Base-by-base conservation (phyloP, 2,888 invertebrate species). In the Coleophora deauratella region DNA sequence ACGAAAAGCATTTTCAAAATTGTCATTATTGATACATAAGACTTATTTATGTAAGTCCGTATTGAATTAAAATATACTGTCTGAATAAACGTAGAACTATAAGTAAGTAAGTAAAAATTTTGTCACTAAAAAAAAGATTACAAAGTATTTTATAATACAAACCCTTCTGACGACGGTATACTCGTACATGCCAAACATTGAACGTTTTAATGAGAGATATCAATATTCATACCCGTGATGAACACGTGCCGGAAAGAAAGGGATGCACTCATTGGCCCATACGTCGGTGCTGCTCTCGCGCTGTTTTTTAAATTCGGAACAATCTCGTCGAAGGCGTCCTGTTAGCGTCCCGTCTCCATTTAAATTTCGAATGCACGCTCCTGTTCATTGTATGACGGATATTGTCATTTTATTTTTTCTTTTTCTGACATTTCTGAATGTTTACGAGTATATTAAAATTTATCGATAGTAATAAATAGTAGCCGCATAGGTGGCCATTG, bases 141-240 rank as follows among this genome's bases (percentile, higher is more conserved):
- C 21, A 3, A 6, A 6, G 3, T 21, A 4, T 21, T 4, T 21
- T 3, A 6, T 21, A 21, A 4, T 4, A 21, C 3, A 21, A 21
- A 21, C 21, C 6, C 21, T 21, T 3, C 21, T 21, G 21, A 21
- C 21, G 21, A 21, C 21, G 3, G 21, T 21, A 3, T 21, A 21
- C 21, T 4, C 3, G 21, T 21, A 21, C 21, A 21, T 3, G 38
- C 32, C 32, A 27, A 38, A 11, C 35, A 35, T 33, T 10, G 11
- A 9, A 33, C 32, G 40, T 53, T 55, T 55, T 64, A 65, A 71
- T 62, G 62, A 67, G 59, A 47, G 50, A 43, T 69, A 70, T 72
- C 60, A 71, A 72, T 72, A 73, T 72, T 72, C 67, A 72, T 69
- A 57, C 54, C 43, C 51, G 46, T 51, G 57, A 58, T 45, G 51